Evolutionary conservation across 2,888 invertebrate genomes (phyloP).

Genomic region (Dioctria linearis): DNA sequence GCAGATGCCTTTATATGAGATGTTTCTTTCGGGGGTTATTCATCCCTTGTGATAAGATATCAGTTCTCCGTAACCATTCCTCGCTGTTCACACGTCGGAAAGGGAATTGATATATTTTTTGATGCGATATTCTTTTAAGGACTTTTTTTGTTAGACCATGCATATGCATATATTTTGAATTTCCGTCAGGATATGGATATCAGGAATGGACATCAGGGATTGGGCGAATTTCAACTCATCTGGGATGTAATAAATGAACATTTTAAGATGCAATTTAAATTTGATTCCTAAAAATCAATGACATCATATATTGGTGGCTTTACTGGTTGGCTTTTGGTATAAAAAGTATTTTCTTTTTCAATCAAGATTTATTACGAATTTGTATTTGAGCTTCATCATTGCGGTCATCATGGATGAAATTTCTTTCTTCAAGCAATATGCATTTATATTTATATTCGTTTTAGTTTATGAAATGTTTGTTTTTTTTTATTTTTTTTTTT

Average conservation of each 20-base stretch:
- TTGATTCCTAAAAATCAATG: constrained; percentile 48
- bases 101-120: constrained; percentile 33
- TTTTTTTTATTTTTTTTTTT: too few species aligned
- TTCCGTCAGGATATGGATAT: constrained; percentile 22
- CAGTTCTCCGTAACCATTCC: too few species aligned
- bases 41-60: constrained; percentile 30
- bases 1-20: constrained; percentile 43
- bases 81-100: neutral
- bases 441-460: too few species aligned
- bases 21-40: constrained; percentile 19
- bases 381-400: too few species aligned
- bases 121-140: constrained; percentile 1
- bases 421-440: too few species aligned
- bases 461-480: too few species aligned
- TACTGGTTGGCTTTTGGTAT: neutral
- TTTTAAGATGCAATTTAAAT: constrained; percentile 51
- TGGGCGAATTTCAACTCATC: neutral
- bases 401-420: too few species aligned
- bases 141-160: neutral
- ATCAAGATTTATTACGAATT: too few species aligned
- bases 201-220: constrained; percentile 31
- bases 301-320: neutral
- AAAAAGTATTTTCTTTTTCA: too few species aligned
- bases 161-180: constrained; percentile 44
- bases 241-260: constrained; percentile 40